These are phyloP conservation scores for Cerceris rybyensis DNA, from an alignment of 2,888 invertebrate genomes.

Conservation along the genomic window DNA sequence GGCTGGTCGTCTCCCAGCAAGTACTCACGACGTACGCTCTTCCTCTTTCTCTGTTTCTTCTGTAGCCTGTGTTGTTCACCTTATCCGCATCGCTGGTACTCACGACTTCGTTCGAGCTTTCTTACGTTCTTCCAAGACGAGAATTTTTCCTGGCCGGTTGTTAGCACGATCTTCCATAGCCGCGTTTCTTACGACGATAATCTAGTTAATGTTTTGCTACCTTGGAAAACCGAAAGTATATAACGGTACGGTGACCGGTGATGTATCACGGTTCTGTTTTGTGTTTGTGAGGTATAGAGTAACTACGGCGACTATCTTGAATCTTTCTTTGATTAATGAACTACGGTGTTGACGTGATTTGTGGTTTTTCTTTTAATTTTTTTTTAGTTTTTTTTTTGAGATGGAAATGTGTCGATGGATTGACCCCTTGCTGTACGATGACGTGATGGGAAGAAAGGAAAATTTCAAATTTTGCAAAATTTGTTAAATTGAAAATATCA, in stretches of 20 bases:
- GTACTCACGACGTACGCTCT: neutral
- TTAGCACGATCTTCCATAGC: neutral
- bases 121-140: neutral
- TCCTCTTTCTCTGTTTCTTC: conserved; percentile 6
- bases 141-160: conserved; percentile 2
- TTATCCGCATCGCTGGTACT: conserved; percentile 4
- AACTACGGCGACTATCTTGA: too few species aligned
- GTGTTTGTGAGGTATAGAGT: too few species aligned
- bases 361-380: too few species aligned
- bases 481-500: too few species aligned
- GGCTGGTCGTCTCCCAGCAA: conserved; percentile 1
- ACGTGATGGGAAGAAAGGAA: too few species aligned
- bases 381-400: too few species aligned
- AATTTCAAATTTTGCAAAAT: too few species aligned
- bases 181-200: conserved; percentile 1
- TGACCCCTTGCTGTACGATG: too few species aligned
- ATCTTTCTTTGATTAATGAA: too few species aligned
- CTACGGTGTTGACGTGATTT: too few species aligned
- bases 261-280: neutral
- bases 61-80: neutral
- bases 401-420: too few species aligned
- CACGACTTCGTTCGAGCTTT: conserved; percentile 7
- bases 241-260: neutral
- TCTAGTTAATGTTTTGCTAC: neutral
- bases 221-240: neutral